Conservation (phyloP, 2,797 vertebrate genomes). For the Takifugu ocellatus region DNA sequence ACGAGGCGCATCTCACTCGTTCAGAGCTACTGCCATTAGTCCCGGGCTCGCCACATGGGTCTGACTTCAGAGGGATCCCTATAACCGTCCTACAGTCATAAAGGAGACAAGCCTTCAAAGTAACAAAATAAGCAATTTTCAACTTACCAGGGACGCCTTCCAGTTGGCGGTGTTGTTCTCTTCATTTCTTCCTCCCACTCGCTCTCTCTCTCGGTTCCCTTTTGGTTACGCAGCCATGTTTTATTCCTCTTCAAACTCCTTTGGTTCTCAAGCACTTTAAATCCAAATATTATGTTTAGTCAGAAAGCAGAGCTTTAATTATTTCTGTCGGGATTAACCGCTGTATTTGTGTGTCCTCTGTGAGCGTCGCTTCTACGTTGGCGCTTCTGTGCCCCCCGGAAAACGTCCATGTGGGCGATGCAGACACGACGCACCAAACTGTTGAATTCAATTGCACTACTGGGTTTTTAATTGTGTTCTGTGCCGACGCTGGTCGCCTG, state of each 20-base stretch:
- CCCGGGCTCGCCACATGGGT: slow-evolving; percentile 74
- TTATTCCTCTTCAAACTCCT: slow-evolving; percentile 50
- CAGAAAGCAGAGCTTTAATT: slow-evolving; percentile 69
- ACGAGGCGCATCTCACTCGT: slow-evolving; percentile 66
- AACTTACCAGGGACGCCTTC: slow-evolving; percentile 82
- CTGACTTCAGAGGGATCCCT: slow-evolving; percentile 72
- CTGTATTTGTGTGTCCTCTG: slow-evolving; percentile 23
- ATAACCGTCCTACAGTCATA: slow-evolving; percentile 79
- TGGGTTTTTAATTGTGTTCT: slow-evolving; percentile 65
- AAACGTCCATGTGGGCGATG: slow-evolving; percentile 63
- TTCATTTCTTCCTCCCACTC: slow-evolving; percentile 35
- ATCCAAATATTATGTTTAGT: slow-evolving; percentile 55
- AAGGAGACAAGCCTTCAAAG: slow-evolving; percentile 83
- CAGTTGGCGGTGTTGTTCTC: slow-evolving; percentile 75
- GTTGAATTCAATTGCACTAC: slow-evolving; percentile 80
- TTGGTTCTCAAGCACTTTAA: slow-evolving; percentile 75
- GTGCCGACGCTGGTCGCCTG: slow-evolving; percentile 47
- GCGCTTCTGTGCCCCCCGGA: slow-evolving; percentile 43
- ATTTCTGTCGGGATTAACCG: slow-evolving; percentile 49
- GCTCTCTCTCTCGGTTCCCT: slow-evolving; percentile 1
- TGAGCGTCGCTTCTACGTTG: not conserved
- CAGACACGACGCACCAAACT: slow-evolving; percentile 74
- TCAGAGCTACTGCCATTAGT: slow-evolving; percentile 74
- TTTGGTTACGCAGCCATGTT: slow-evolving; percentile 35
- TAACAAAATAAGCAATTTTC: slow-evolving; percentile 81